Evolutionary conservation across 2,888 invertebrate species (phyloP).

Genomic region (Andrena marginata): DNA sequence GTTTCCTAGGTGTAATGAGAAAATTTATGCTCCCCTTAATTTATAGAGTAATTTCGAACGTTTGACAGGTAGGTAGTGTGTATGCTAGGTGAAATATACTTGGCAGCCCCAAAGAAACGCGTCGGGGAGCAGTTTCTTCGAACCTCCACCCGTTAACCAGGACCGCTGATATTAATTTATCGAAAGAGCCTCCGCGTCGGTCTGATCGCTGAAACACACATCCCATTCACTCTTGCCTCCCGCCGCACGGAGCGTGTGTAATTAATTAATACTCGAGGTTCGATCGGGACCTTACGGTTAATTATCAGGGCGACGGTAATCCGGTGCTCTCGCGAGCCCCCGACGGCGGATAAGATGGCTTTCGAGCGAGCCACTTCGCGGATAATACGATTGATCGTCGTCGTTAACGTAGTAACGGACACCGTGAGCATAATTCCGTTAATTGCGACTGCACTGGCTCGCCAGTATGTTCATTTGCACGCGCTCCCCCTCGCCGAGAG

Average conservation of each 20-base stretch:
- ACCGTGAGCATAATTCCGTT: conserved; percentile 44
- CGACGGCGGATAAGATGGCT: conserved; percentile 52
- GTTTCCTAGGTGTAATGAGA: too few relatives aligned
- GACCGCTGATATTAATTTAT: neutral
- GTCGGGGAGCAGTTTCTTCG: too few relatives aligned
- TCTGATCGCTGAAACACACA: neutral
- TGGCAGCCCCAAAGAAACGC: too few relatives aligned
- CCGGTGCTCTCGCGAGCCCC: conserved; percentile 32
- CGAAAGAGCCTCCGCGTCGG: neutral
- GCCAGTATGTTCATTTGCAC: conserved; percentile 26
- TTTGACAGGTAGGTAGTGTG: too few relatives aligned
- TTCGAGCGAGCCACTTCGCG: conserved; percentile 44
- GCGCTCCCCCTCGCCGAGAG: conserved; percentile 18
- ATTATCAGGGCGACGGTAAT: conserved; percentile 55
- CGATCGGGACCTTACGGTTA: conserved; percentile 54
- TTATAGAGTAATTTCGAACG: too few relatives aligned
- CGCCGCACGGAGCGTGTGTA: conserved; percentile 1
- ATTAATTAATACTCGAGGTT: conserved; percentile 53
- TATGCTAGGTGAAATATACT: too few relatives aligned
- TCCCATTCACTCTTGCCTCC: neutral
- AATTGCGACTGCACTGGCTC: conserved; percentile 44
- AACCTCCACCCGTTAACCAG: neutral
- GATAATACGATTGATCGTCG: conserved; percentile 52
- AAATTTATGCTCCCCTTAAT: too few relatives aligned
- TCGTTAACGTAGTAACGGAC: conserved; percentile 52